These are phyloP conservation scores for Dastarcus helophoroides DNA, from an alignment of 2,888 invertebrate species.

Conservation along the genomic window DNA sequence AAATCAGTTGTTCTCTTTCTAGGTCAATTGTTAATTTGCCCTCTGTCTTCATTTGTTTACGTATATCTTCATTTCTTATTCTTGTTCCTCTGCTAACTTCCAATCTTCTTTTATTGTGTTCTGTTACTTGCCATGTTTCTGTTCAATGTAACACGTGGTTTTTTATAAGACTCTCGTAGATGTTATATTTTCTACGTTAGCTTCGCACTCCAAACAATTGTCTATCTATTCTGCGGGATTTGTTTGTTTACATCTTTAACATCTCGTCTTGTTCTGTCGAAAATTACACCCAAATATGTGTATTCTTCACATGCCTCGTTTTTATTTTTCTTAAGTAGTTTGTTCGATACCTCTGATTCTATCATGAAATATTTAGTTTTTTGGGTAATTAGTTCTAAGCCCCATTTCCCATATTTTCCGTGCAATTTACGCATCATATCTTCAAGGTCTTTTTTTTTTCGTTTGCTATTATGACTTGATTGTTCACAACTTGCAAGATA, in stretches of 20 bases:
- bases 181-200: slow-evolving; percentile 6
- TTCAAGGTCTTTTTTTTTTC: slow-evolving; percentile 6
- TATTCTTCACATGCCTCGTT: too few relatives aligned
- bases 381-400: slow-evolving; percentile 3
- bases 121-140: too few relatives aligned
- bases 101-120: too few relatives aligned
- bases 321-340: too few relatives aligned
- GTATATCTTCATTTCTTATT: too few relatives aligned
- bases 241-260: slow-evolving; percentile 7
- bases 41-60: too few relatives aligned
- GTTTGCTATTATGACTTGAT: slow-evolving; percentile 7
- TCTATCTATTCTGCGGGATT: slow-evolving; percentile 6
- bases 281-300: slow-evolving; percentile 6
- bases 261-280: slow-evolving; percentile 6
- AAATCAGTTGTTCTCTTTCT: too few relatives aligned
- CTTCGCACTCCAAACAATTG: slow-evolving; percentile 7
- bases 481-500: slow-evolving; percentile 7
- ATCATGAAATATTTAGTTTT: too few relatives aligned
- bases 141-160: too few relatives aligned
- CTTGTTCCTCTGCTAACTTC: too few relatives aligned
- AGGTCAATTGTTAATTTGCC: too few relatives aligned
- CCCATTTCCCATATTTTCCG: slow-evolving; percentile 5
- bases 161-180: slow-evolving; percentile 10
- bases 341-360: background rate
- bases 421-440: too few relatives aligned